Conservation (phyloP, 1,140 invertebrate genomes). For the Drosophila kurseongensis region DNA sequence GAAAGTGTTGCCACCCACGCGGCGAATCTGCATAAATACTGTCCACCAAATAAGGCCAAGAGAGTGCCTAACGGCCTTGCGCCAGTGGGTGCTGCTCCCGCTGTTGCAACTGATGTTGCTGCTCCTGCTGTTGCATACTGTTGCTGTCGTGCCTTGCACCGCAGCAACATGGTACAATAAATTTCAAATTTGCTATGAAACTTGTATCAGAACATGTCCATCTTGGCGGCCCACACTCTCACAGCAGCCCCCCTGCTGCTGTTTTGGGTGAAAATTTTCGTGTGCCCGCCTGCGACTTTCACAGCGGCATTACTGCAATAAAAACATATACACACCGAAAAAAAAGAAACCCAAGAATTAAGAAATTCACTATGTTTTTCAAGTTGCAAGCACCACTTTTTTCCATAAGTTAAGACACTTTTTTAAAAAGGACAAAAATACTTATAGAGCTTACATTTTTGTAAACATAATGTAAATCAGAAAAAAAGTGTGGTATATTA, state of each 20-base stretch:
- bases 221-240: constrained; percentile 67
- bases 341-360: background rate
- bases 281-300: constrained; percentile 48
- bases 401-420: no score
- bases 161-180: constrained; percentile 65
- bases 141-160: constrained; percentile 45
- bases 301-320: constrained; percentile 38
- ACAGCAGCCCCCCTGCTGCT: constrained; percentile 6
- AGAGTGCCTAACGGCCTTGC: constrained; percentile 46
- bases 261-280: constrained; percentile 67
- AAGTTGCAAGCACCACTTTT: no score
- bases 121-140: constrained; percentile 47
- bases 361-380: no score
- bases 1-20: constrained; percentile 77
- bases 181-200: constrained; percentile 81
- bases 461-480: no score
- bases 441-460: no score
- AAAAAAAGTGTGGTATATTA: no score
- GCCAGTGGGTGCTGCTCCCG: constrained; percentile 62
- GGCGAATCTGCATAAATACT: constrained; percentile 67
- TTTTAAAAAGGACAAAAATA: no score
- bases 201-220: constrained; percentile 83
- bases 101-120: constrained; percentile 31
- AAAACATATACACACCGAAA: constrained; percentile 5
- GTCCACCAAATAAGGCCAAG: constrained; percentile 63